Evolutionary conservation across 64 coral and sea anemone genomes (phyloP).

Genomic region (Porites lutea): DNA sequence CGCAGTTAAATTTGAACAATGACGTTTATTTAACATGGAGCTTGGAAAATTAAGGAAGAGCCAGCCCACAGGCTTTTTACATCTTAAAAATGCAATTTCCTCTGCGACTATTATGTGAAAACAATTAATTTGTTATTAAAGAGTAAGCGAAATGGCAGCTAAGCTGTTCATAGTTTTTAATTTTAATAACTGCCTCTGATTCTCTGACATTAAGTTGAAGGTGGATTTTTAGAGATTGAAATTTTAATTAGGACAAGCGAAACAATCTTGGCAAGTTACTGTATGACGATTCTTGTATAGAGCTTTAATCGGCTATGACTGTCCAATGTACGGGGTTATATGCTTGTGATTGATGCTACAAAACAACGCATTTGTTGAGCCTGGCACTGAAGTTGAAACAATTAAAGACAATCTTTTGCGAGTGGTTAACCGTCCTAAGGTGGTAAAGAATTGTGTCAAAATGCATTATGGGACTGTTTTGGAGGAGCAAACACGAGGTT

Average conservation of each 20-base stretch:
- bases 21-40: slow-evolving; percentile 14
- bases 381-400: too few species aligned
- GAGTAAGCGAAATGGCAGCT: background rate
- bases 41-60: background rate
- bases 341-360: too few species aligned
- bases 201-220: background rate
- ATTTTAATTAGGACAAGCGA: slow-evolving; percentile 16
- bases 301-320: too few species aligned
- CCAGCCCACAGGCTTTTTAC: background rate
- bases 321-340: too few species aligned
- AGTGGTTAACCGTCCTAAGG: too few species aligned
- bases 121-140: slow-evolving; percentile 6
- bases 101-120: background rate
- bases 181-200: slow-evolving; percentile 17
- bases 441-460: too few species aligned
- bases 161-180: background rate
- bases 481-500: too few species aligned
- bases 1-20: background rate
- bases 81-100: slow-evolving; percentile 12
- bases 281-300: too few species aligned
- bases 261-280: background rate
- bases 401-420: too few species aligned
- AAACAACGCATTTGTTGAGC: too few species aligned
- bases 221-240: slow-evolving; percentile 13
- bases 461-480: too few species aligned